A percentile compares a stretch with the other conserved stretches of the same genome.
Conservation (phyloP, 2,888 invertebrate genomes). For the Azorinus chamasolen region DNA sequence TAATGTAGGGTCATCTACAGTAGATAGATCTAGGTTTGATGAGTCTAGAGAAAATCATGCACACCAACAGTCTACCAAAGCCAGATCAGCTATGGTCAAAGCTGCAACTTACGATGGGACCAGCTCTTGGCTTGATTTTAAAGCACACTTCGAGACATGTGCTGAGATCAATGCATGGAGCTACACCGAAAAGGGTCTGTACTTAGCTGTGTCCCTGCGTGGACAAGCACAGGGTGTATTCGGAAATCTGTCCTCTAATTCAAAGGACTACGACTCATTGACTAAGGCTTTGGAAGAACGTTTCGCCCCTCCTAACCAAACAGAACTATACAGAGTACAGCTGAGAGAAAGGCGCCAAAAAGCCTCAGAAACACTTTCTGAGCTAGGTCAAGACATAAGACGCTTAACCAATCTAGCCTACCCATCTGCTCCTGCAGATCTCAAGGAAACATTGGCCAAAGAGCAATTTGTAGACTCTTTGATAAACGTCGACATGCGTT, state of each 20-base stretch:
- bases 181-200: conserved; percentile 11
- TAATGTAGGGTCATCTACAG: too few species aligned
- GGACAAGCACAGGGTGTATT: conserved; percentile 18
- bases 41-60: neutral
- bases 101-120: conserved; percentile 4
- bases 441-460: too few species aligned
- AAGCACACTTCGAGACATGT: conserved; percentile 1
- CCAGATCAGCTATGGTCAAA: neutral
- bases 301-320: too few species aligned
- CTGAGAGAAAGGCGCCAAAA: conserved; percentile 5
- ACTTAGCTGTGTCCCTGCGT: conserved; percentile 11
- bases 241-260: conserved; percentile 6
- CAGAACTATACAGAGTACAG: conserved; percentile 11
- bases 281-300: conserved; percentile 3
- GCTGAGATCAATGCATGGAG: conserved; percentile 1
- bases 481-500: neutral
- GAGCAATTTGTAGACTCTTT: too few species aligned
- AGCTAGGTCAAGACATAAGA: conserved; percentile 12
- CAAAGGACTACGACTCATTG: conserved; percentile 1
- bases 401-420: conserved; percentile 11
- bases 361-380: conserved; percentile 4
- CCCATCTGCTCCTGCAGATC: conserved; percentile 7
- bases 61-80: neutral
- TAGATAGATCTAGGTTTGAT: too few species aligned
- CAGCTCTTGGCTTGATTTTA: neutral